Base-by-base conservation (phyloP, 1,140 invertebrate genomes). In the Trinorchestia longiramus region DNA sequence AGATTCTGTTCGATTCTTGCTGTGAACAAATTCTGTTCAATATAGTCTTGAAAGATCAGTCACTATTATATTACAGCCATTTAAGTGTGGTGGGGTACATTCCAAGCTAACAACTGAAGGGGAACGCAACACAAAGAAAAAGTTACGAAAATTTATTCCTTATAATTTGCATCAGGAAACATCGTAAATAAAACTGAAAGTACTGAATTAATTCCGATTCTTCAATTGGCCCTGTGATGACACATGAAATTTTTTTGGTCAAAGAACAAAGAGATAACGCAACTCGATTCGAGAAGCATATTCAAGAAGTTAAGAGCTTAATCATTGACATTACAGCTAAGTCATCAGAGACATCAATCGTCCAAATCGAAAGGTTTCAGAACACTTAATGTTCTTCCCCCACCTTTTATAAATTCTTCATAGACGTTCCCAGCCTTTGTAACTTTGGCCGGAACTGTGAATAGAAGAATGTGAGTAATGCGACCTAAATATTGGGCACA, bases 351-450 rank as follows among this genome's bases (percentile, higher is more conserved):
- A 90, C 88, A 43, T 90, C 88, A 90, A 90, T 90, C 88, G 88
- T 90, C 88, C 88, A 90, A 90, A 90, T 90, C 88, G 88, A 90
- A 90, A 90, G 88, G 43, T 4, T 90, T 43, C 88, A 90, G 88
- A 90, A 90, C 88, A 90, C 88, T 41, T 90, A 90, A 90, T 43
- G 88, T 90, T 90, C 43, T 90, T 90, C 43, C 92, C 92, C 43
- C 43, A 94, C 92, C 92, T 94, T 94, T 94, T 44, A 94, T 44
- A 94, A 44, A 94, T 43, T 94, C 92, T 94, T 94, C 92, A 94
- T 45, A 47, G 44, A 47, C 92, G 92, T 94, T 94, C 44, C 92
- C 92, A 94, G 43, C 92, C 92, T 94, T 94, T 94, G 92, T 94
- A 45, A 44, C 43, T 94, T 94, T 94, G 92, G 43, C 44, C 43